Percentiles rank a stretch among this genome's conserved stretches.
These are phyloP conservation scores for Pseudocheirus occidentalis DNA, from an alignment of 2,797 vertebrate genomes.

Conservation along the genomic window DNA sequence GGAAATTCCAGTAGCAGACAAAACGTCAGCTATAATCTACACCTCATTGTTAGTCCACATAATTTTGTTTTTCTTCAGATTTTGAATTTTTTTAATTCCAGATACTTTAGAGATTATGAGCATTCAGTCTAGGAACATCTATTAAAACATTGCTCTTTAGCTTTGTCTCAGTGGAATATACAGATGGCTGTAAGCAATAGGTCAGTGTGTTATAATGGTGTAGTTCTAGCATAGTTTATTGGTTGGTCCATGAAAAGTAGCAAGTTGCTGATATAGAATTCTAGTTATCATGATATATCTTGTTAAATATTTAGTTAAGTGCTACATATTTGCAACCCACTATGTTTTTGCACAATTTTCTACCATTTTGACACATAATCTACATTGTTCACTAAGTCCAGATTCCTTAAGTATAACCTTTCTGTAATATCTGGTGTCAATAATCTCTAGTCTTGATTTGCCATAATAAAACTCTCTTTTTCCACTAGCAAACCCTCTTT, in stretches of 20 bases:
- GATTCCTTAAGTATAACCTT: neutral
- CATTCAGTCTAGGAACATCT: neutral
- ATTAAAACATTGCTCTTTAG: neutral
- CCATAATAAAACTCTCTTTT: neutral
- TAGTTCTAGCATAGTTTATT: neutral
- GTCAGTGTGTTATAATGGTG: neutral
- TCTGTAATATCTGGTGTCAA: neutral
- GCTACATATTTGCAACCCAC: neutral
- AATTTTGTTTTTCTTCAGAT: neutral
- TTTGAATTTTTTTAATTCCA: neutral
- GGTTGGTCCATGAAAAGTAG: neutral
- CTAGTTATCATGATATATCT: neutral
- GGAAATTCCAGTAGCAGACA: neutral
- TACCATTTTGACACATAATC: neutral
- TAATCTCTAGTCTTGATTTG: neutral
- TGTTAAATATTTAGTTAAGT: neutral
- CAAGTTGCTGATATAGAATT: neutral
- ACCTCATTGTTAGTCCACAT: neutral
- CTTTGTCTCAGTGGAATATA: neutral
- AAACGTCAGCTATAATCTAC: neutral
- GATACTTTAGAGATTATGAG: neutral
- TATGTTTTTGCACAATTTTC: neutral
- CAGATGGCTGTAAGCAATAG: neutral
- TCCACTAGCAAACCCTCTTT: neutral
- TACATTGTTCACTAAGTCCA: neutral